These are phyloP conservation scores for Todiramphus chloris DNA, from an alignment of 2,113 vertebrate genomes.

Conservation along the genomic window DNA sequence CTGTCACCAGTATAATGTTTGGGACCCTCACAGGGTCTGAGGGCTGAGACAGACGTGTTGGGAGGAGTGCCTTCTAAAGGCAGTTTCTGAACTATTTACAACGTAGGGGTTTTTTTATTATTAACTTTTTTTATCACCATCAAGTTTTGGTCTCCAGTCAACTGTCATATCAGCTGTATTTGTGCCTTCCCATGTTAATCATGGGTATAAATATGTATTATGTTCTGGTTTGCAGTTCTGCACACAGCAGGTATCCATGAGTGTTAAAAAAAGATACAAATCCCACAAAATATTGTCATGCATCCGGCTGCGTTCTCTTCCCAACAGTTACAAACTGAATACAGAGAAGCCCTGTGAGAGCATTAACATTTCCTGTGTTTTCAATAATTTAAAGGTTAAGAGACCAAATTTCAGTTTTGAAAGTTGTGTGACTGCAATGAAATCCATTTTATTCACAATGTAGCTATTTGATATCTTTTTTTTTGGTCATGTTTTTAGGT, in stretches of 20 bases:
- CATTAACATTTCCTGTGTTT: neutral
- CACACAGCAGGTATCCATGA: neutral
- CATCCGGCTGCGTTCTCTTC: neutral
- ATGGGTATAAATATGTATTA: neutral
- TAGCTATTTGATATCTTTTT: neutral
- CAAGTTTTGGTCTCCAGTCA: neutral
- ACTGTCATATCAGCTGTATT: neutral
- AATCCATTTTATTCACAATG: neutral
- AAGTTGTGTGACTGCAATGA: neutral
- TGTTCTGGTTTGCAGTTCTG: neutral
- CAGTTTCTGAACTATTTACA: neutral
- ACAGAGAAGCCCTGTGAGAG: neutral
- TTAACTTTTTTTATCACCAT: neutral
- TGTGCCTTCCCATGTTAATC: neutral
- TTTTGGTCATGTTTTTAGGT: constrained; percentile 75
- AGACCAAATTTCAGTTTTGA: neutral
- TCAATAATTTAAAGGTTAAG: neutral
- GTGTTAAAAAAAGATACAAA: neutral
- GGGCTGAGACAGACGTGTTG: neutral
- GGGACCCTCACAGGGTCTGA: neutral
- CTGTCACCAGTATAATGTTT: neutral
- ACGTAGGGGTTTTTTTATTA: neutral
- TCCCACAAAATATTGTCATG: neutral
- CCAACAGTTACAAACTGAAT: neutral
- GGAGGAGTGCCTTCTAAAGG: neutral